Evolutionary conservation across 2,797 vertebrate genomes (phyloP).

Genomic region (Syncerus caffer): DNA sequence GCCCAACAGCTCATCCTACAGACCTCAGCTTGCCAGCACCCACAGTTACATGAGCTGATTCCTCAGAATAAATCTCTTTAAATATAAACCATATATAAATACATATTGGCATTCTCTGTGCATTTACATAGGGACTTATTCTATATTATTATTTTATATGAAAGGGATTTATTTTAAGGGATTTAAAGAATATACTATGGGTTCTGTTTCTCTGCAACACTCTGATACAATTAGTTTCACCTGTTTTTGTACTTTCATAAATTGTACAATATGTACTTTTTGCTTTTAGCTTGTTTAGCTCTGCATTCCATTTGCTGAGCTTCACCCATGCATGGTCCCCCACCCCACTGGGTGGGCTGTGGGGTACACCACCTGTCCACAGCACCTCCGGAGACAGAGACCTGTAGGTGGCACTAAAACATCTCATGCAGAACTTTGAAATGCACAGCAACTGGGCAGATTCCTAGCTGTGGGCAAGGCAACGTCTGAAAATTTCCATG

Average conservation of each 20-base stretch:
- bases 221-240: not conserved
- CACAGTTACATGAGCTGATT: not conserved
- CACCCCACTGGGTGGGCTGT: not conserved
- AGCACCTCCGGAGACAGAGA: not conserved
- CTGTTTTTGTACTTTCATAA: not conserved
- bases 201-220: constrained; percentile 27
- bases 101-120: not conserved
- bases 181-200: not conserved
- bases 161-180: not conserved
- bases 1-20: not conserved
- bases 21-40: not conserved
- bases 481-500: not conserved
- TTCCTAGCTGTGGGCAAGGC: not conserved
- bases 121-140: not conserved
- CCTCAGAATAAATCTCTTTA: not conserved
- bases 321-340: not conserved
- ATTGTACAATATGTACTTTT: not conserved
- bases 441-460: no score
- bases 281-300: not conserved
- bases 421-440: not conserved
- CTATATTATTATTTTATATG: not conserved
- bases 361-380: accelerated
- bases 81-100: not conserved
- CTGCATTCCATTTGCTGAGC: not conserved
- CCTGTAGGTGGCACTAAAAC: constrained; percentile 60